Evolutionary conservation across 2,113 vertebrate genomes (phyloP), one percentile per base, ranked within the genome.

Genomic region (Spea multiplicata): DNA sequence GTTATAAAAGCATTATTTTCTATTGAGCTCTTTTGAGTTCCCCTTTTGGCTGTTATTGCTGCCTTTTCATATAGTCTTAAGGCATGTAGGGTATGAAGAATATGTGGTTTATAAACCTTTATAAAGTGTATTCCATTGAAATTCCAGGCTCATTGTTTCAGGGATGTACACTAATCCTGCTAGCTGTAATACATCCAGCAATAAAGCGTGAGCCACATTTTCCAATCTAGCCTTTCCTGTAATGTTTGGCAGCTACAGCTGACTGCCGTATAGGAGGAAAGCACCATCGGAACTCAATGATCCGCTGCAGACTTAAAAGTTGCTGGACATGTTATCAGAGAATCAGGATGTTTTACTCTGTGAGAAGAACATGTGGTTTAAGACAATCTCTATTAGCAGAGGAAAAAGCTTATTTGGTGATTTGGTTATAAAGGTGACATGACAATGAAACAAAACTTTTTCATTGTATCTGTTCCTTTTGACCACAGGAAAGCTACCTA

Each of bases 141-240:
- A 44, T 8, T 44, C 55, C 71, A 66, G 46, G 55, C 47, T 53
- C 62, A 66, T 72, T 72, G 70, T 73, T 71, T 53, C 49, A 80
- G 53, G 64, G 62, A 52, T 67, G 49, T 80, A 70, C 46, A 67
- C 12, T 16, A 65, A 80, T 52, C 72, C 65, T 44, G 61, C 77
- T 46, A 12, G 70, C 71, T 66, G 44, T 7, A 66, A 66, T 12
- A 13, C 61, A 75, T 6, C 14, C 50, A 49, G n/a, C 77, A 78
- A 78, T 71, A 78, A 62, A 71, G 59, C 62, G 44, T 73, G 61
- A 80, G 77, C 59, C 66, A 80, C 44, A 73, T 67, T 80, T 80
- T 80, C 77, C 77, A 80, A 55, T 80, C 45, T 80, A 73, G 77
- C 77, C 44, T 47, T 73, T 44, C 70, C 62, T 80, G 77, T 80